Percentiles rank a stretch among this genome's conserved stretches.
Conservation (phyloP, 37 sponge, comb jelly and placozoan genomes). For the Tethya wilhelma region DNA sequence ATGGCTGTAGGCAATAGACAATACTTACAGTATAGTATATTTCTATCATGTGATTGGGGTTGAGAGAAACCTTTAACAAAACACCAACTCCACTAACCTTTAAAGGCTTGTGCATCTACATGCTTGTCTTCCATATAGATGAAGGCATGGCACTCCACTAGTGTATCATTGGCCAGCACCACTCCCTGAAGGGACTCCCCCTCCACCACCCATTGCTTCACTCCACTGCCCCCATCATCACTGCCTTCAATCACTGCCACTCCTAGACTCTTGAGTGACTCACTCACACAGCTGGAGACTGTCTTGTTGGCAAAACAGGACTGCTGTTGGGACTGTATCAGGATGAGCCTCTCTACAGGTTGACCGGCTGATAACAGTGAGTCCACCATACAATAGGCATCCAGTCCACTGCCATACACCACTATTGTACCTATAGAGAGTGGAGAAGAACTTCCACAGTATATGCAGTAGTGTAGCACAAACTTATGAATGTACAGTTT, state of each 20-base stretch:
- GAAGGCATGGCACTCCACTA: slow-evolving; percentile 13
- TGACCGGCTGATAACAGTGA: slow-evolving; percentile 48
- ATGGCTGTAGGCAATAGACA: slow-evolving; percentile 58
- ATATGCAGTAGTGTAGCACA: too few relatives aligned
- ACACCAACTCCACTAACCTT: slow-evolving; percentile 30
- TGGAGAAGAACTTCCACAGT: too few relatives aligned
- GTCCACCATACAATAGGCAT: slow-evolving; percentile 61
- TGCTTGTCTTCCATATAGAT: slow-evolving; percentile 64
- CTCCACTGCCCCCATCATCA: not conserved
- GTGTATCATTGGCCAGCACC: not conserved
- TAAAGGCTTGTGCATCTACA: slow-evolving; percentile 76
- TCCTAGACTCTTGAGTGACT: slow-evolving; percentile 52
- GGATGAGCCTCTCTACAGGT: slow-evolving; percentile 27
- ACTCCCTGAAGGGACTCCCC: not conserved
- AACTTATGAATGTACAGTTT: too few relatives aligned
- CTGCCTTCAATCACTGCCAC: slow-evolving; percentile 14
- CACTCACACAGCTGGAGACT: slow-evolving; percentile 52
- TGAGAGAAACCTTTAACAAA: not conserved
- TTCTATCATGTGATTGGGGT: not conserved
- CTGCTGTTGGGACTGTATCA: slow-evolving; percentile 50
- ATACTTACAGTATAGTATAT: not conserved
- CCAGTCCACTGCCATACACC: slow-evolving; percentile 71
- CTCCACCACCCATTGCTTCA: not conserved
- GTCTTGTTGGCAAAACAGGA: slow-evolving; percentile 58
- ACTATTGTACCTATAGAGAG: slow-evolving; percentile 50